A percentile compares a stretch with the other conserved stretches of the same genome.
These are phyloP conservation scores for Plebejus anna DNA, from an alignment of 2,888 invertebrate genomes.

Conservation along the genomic window DNA sequence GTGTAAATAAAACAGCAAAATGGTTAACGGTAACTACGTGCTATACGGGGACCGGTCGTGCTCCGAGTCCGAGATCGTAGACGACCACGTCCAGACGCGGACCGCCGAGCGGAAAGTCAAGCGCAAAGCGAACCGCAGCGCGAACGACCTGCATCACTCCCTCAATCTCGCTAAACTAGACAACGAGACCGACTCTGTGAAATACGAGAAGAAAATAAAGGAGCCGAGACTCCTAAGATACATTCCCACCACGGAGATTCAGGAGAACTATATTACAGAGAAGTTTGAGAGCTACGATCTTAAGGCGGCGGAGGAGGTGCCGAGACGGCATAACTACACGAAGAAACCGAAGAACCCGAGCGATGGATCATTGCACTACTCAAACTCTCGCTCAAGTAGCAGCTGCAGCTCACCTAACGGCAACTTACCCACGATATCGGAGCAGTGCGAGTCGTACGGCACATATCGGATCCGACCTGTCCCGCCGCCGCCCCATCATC, in stretches of 20 bases:
- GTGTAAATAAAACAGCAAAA: slow-evolving; percentile 44
- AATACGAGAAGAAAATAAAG: slow-evolving; percentile 68
- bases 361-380: slow-evolving; percentile 70
- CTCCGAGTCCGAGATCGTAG: slow-evolving; percentile 68
- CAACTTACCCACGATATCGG: slow-evolving; percentile 70
- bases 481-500: slow-evolving; percentile 48
- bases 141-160: slow-evolving; percentile 61
- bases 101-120: slow-evolving; percentile 60
- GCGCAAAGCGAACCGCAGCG: slow-evolving; percentile 58
- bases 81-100: slow-evolving; percentile 65
- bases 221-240: slow-evolving; percentile 67
- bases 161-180: slow-evolving; percentile 63
- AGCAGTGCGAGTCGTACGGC: slow-evolving; percentile 66
- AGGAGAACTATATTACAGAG: slow-evolving; percentile 64
- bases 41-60: slow-evolving; percentile 68
- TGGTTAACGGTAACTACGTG: slow-evolving; percentile 76
- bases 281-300: slow-evolving; percentile 70
- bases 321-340: slow-evolving; percentile 60
- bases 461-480: slow-evolving; percentile 57
- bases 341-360: slow-evolving; percentile 69
- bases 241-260: slow-evolving; percentile 65
- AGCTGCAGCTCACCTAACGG: slow-evolving; percentile 70
- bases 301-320: slow-evolving; percentile 60
- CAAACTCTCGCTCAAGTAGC: slow-evolving; percentile 69
- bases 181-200: slow-evolving; percentile 70